phyloP scores from a whole-genome alignment of 2,888 invertebrate species.

The Odontothrips loti region DNA sequence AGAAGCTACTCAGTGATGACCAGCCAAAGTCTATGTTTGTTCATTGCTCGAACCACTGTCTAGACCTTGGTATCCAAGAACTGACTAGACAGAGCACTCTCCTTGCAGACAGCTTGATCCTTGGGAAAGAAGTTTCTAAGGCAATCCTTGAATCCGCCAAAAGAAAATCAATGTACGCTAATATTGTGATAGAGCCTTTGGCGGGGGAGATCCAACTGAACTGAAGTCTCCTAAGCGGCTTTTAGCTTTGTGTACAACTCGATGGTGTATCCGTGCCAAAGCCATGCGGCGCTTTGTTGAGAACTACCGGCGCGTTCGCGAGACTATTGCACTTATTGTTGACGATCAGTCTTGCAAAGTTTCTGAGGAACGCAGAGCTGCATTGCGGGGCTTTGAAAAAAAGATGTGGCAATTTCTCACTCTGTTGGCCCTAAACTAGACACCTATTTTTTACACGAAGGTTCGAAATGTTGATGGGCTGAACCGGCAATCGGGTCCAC shows the following conservation, averaged over 20 bases:
- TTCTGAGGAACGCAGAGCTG: neutral
- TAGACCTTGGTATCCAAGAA: slow-evolving; percentile 16
- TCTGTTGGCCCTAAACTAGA: neutral
- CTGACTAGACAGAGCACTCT: neutral
- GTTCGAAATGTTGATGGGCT: too few species aligned
- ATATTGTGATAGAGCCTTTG: slow-evolving; percentile 7
- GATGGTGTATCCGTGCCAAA: slow-evolving; percentile 22
- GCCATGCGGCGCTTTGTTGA: slow-evolving; percentile 9
- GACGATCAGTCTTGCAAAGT: neutral
- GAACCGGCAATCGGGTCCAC: too few species aligned
- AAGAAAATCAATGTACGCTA: neutral
- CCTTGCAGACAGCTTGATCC: neutral
- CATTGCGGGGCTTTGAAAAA: neutral
- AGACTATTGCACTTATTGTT: neutral
- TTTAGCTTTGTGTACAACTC: slow-evolving; percentile 4
- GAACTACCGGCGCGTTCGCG: slow-evolving; percentile 10
- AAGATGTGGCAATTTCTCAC: neutral
- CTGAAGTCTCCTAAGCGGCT: neutral
- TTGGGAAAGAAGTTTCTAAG: slow-evolving; percentile 9
- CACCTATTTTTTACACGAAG: too few species aligned
- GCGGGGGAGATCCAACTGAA: neutral
- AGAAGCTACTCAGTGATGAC: neutral
- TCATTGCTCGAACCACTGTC: slow-evolving; percentile 26
- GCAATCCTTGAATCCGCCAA: slow-evolving; percentile 26
- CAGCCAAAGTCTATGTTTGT: slow-evolving; percentile 27